Evolutionary conservation across 2,888 invertebrate species (phyloP), one percentile per base, ranked within the genome.

Genomic region (Nowickia ferox): DNA sequence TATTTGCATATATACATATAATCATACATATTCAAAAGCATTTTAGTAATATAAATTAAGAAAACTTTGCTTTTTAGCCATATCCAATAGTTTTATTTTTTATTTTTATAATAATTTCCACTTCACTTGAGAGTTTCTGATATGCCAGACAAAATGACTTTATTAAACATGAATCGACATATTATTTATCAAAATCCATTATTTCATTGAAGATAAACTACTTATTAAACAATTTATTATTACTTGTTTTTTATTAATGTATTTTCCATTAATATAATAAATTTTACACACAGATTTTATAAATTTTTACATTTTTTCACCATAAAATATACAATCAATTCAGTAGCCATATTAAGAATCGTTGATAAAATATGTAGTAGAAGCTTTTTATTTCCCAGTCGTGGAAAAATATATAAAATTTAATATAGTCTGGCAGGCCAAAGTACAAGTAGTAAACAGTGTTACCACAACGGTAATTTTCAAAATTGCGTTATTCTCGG

Each of bases 241-340:
- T 77, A 77, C 71, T 83, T 83, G 42, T 46, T 65, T 57, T 48
- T 77, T 57, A 65, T 63, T 69, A 65, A 30, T 10, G n/a, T 55
- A 65, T 65, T 83, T 71, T 83, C 42, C 76, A 71, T 55, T 10
- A 40, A 75, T 63, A 57, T 59, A 63, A 17, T 51, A 30, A 51
- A 63, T 65, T 83, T 83, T 65, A 71, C 30, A 71, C 82, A 83
- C 82, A 61, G 42, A 65, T 71, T 77, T 66, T 55, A 65, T 65
- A 57, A 57, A 57, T 68, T 72, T 76, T 77, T 71, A 71, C 71
- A 83, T 83, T 76, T 82, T 82, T 76, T 63, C 71, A 77, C 76
- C 71, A 77, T 76, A 40, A 83, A 83, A 83, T 71, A 76, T 82
- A 82, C 82, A 82, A 81, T 81, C 81, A 81, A 82, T 76, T 82